Evolutionary conservation across 2,797 vertebrate species (phyloP).

Genomic region (Micrastur ruficollis): DNA sequence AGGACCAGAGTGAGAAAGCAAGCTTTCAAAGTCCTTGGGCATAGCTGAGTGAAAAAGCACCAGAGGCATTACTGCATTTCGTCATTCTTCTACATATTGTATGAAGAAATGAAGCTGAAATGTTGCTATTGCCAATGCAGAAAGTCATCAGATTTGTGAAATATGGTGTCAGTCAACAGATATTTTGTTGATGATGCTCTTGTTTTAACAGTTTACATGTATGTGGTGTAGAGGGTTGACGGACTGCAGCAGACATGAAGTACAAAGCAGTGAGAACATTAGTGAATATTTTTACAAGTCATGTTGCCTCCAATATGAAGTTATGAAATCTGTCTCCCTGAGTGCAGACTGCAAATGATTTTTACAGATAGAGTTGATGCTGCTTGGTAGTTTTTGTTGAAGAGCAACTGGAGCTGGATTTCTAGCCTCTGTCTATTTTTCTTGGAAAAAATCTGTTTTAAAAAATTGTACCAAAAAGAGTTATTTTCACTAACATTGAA

Average conservation of each 20-base stretch:
- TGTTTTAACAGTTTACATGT: slow-evolving; percentile 55
- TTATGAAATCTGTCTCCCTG: slow-evolving; percentile 42
- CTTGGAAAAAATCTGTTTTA: background rate
- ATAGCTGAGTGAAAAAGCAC: background rate
- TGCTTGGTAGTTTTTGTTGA: background rate
- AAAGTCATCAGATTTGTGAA: slow-evolving; percentile 56
- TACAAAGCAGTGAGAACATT: slow-evolving; percentile 3
- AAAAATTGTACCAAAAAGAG: background rate
- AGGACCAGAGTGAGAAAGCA: background rate
- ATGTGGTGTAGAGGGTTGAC: slow-evolving; percentile 2
- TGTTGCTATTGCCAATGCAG: slow-evolving; percentile 34
- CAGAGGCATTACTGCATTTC: background rate
- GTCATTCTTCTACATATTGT: slow-evolving; percentile 13
- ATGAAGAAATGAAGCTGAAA: slow-evolving; percentile 41
- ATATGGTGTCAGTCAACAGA: slow-evolving; percentile 60
- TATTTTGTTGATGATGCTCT: slow-evolving; percentile 16
- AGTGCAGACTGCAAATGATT: background rate
- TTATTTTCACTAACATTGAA: background rate
- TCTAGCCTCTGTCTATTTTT: background rate
- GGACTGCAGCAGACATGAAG: slow-evolving; percentile 45
- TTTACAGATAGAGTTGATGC: background rate
- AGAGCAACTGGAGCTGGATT: background rate
- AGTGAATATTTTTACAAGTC: slow-evolving; percentile 45
- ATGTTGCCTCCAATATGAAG: slow-evolving; percentile 29
- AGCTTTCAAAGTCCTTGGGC: background rate